Evolutionary conservation across 2,888 invertebrate genomes (phyloP), one percentile per base, ranked within the genome.

Genomic region (Anthrax anthrax): DNA sequence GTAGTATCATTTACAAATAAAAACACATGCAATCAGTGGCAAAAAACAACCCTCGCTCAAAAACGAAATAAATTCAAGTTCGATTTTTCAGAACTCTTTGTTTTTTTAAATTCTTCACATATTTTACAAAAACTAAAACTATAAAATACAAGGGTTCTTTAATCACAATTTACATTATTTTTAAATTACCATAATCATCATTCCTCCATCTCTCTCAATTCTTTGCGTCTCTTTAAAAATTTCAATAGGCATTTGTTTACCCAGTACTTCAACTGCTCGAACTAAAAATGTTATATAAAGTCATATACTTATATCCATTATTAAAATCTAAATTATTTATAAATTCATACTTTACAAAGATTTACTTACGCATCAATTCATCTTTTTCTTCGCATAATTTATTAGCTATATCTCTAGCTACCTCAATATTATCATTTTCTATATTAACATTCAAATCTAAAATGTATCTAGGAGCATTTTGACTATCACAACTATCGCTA

Each of bases 161-260:
- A 8, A 23, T 23, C 8, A 23, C 23, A 23, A 23, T 23, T 39
- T 16, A 9, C 12, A 10, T 10, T 1, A 2, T 18, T 37, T 46
- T n/a, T n/a, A 8, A n/a, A 3, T 38, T 66, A 83, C 85, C 77
- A 83, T 78, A 42, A 86, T 80, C 62, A 86, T 70, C 81, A 90
- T 82, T n/a, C 91, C 91, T 18, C 90, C 90, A 55, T 80, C 77
- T 50, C 77, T 78, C 69, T 91, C 90, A 46, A 88, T 76, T 56
- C 78, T 75, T 62, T 83, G 82, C n/a, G 88, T 88, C 68, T 84
- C 79, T 57, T 80, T 76, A 58, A 81, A 86, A 44, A 89, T 69
- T 55, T 81, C 75, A 50, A 88, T 74, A 8, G 86, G 80, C 59
- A 82, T 78, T 52, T 77, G 75, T 53, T 77, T 78, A 32, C 90